phyloP scores from a whole-genome alignment of 2,888 invertebrate species.

The Agrochola litura region DNA sequence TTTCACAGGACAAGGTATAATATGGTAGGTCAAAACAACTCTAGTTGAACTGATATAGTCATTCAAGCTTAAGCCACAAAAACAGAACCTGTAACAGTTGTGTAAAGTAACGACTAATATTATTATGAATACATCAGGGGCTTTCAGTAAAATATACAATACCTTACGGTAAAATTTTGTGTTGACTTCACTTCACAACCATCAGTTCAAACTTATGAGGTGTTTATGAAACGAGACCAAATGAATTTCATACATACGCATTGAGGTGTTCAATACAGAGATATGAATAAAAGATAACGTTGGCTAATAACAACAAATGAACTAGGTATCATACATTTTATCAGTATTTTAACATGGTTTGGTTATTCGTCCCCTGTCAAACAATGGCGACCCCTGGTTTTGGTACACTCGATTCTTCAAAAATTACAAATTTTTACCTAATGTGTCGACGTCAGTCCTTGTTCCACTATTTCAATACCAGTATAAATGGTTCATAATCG shows the following conservation, averaged over 20 bases:
- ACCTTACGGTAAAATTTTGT: slow-evolving; percentile 66
- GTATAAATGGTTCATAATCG: slow-evolving; percentile 88
- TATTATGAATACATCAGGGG: not conserved
- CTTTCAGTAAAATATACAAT: slow-evolving; percentile 51
- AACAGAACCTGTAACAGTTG: slow-evolving; percentile 3
- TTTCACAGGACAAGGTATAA: slow-evolving; percentile 15
- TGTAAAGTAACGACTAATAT: not conserved
- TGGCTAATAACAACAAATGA: slow-evolving; percentile 74
- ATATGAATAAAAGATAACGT: slow-evolving; percentile 70
- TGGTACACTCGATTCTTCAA: slow-evolving; percentile 76
- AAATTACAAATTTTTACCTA: slow-evolving; percentile 84
- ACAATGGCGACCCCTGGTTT: slow-evolving; percentile 89
- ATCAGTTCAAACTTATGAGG: slow-evolving; percentile 53
- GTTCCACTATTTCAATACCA: slow-evolving; percentile 85
- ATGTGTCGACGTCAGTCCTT: slow-evolving; percentile 86
- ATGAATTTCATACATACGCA: slow-evolving; percentile 59
- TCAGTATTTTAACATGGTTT: slow-evolving; percentile 68
- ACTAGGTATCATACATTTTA: slow-evolving; percentile 67
- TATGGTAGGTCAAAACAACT: slow-evolving; percentile 36
- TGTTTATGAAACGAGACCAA: slow-evolving; percentile 56
- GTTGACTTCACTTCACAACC: slow-evolving; percentile 55
- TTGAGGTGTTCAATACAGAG: slow-evolving; percentile 55
- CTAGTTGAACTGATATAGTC: slow-evolving; percentile 9
- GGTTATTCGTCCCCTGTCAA: slow-evolving; percentile 81
- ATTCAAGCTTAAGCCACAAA: slow-evolving; percentile 7